Conservation (phyloP, 2,888 invertebrate genomes). For the Monochamus alternatus region DNA sequence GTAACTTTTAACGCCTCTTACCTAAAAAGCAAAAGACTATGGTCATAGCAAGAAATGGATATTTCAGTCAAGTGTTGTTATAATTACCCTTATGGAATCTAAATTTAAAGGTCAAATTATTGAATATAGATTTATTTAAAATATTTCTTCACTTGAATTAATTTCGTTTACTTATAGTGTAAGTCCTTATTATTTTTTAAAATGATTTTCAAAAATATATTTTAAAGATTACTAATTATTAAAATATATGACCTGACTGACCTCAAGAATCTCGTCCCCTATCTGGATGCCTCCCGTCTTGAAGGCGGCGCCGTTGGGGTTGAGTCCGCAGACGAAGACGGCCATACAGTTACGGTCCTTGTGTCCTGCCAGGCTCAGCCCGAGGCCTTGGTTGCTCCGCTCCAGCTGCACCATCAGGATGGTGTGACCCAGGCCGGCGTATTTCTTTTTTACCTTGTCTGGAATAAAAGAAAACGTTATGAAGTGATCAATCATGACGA, state of each 20-base stretch:
- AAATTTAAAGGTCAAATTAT: too few relatives aligned
- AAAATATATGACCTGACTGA: conserved; percentile 65
- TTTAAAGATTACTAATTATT: too few relatives aligned
- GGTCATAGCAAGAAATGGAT: too few relatives aligned
- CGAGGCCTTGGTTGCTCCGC: conserved; percentile 84
- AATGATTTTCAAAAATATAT: not conserved
- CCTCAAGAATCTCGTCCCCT: conserved; percentile 97
- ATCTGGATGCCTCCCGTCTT: conserved; percentile 84
- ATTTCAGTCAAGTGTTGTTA: too few relatives aligned
- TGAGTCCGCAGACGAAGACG: conserved; percentile 96
- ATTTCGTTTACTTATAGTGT: too few relatives aligned
- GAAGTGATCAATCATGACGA: not conserved
- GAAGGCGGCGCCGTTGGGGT: conserved; percentile 88
- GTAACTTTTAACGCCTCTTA: too few relatives aligned
- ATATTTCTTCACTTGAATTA: too few relatives aligned
- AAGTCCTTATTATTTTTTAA: not conserved
- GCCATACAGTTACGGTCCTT: conserved; percentile 95
- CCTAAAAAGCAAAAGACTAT: too few relatives aligned
- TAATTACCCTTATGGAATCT: too few relatives aligned
- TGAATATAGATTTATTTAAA: too few relatives aligned
- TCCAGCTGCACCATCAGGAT: conserved; percentile 85
- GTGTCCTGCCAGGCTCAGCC: conserved; percentile 95
- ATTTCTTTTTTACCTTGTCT: conserved; percentile 96
- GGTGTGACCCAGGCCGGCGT: conserved; percentile 83
- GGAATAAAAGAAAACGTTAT: conserved; percentile 61